phyloP scores from a whole-genome alignment of 2,888 invertebrate genomes.

The Ryuthela nishihirai region DNA sequence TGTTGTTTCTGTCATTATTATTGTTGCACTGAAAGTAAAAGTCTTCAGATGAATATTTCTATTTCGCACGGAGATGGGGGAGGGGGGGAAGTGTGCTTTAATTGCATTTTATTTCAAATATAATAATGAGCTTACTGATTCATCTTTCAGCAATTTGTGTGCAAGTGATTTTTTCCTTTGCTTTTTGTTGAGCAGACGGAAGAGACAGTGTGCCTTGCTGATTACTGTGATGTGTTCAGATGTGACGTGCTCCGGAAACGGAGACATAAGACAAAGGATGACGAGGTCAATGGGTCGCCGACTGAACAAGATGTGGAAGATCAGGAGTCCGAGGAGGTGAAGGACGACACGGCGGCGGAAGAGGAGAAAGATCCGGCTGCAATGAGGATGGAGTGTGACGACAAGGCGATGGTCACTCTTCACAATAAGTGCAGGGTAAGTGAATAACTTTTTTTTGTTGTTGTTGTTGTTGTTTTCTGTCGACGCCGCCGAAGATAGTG shows the following conservation, averaged over 20 bases:
- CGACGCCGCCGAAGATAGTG: no score
- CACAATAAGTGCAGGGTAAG: slow-evolving; percentile 32
- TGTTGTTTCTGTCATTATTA: no score
- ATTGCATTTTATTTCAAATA: not conserved
- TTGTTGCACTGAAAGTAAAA: no score
- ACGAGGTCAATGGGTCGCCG: slow-evolving; percentile 15
- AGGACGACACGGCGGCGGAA: slow-evolving; percentile 11
- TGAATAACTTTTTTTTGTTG: no score
- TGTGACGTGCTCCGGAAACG: slow-evolving; percentile 68
- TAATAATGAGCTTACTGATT: no score
- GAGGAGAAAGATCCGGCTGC: not conserved
- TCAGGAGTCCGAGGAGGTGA: not conserved
- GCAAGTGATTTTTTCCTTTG: no score
- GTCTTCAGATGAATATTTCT: no score
- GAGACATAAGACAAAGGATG: slow-evolving; percentile 6
- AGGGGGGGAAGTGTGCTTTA: no score
- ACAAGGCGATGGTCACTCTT: slow-evolving; percentile 5
- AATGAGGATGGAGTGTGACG: slow-evolving; percentile 9
- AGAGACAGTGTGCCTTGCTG: slow-evolving; percentile 87
- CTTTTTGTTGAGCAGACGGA: slow-evolving; percentile 64
- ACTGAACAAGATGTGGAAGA: not conserved
- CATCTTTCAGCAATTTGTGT: no score
- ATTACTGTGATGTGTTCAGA: slow-evolving; percentile 93
- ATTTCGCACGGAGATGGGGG: no score
- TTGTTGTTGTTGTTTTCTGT: no score